These are phyloP conservation scores for Lydus trimaculatus DNA, from an alignment of 2,888 invertebrate genomes.

Conservation along the genomic window DNA sequence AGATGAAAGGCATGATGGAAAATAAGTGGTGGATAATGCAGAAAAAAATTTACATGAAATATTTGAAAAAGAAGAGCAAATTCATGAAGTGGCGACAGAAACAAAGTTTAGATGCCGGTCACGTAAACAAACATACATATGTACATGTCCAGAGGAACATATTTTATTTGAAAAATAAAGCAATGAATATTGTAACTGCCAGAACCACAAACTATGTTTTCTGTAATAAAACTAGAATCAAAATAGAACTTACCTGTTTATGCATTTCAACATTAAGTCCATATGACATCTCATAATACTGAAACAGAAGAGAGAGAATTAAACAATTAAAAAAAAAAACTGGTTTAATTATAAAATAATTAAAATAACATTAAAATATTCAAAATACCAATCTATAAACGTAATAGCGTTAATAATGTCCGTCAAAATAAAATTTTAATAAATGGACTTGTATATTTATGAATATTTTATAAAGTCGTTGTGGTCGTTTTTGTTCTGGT, in stretches of 20 bases:
- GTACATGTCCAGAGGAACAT: constrained; percentile 9
- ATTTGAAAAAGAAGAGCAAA: background rate
- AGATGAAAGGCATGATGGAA: background rate
- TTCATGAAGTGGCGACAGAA: background rate
- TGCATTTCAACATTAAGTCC: constrained; percentile 97
- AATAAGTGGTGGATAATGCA: constrained; percentile 6
- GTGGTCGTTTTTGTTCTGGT: too few relatives aligned
- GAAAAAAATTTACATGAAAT: background rate
- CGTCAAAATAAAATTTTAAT: background rate
- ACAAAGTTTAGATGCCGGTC: background rate
- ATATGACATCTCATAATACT: constrained; percentile 99
- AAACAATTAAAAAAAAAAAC: background rate
- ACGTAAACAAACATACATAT: constrained; percentile 21
- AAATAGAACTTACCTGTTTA: constrained; percentile 80
- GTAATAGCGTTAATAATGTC: background rate
- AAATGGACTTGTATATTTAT: background rate
- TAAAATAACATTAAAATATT: background rate
- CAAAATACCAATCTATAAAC: background rate
- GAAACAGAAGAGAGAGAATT: constrained; percentile 65
- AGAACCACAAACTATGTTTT: background rate
- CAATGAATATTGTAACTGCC: background rate
- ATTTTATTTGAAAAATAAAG: constrained; percentile 3
- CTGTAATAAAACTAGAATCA: background rate
- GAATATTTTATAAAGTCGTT: background rate
- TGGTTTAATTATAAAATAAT: background rate